These are phyloP conservation scores for Drosophila orosa DNA, from an alignment of 1,140 invertebrate genomes.

Conservation along the genomic window DNA sequence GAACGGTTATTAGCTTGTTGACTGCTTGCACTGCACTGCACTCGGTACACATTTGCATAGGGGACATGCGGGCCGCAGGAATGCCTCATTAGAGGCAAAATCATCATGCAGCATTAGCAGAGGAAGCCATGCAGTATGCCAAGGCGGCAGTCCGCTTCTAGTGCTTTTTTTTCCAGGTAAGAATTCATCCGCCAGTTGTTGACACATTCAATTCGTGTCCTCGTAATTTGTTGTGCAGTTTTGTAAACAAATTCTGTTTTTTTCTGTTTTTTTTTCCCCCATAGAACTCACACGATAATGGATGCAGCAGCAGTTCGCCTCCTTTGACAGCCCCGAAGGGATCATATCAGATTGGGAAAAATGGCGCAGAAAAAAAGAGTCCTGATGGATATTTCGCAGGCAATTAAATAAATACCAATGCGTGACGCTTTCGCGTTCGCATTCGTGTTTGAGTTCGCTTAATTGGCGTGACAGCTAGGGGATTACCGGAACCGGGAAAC, in stretches of 20 bases:
- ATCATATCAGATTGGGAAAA: neutral
- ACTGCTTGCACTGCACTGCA: constrained; percentile 5
- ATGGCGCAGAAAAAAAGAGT: neutral
- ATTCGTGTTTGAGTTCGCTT: neutral
- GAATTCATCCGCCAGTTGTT: neutral
- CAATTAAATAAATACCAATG: constrained; percentile 1
- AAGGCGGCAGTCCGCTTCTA: neutral
- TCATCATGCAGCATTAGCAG: neutral
- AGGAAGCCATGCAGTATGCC: too few relatives aligned
- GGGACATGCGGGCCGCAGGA: neutral
- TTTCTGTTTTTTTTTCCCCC: too few relatives aligned
- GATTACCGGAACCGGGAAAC: neutral
- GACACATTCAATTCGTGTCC: neutral
- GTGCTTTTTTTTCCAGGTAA: neutral
- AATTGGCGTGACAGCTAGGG: constrained; percentile 1
- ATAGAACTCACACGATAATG: neutral
- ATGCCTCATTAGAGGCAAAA: neutral
- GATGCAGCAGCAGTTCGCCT: neutral
- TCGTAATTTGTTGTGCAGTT: neutral
- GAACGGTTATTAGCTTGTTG: constrained; percentile 6
- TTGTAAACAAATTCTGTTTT: neutral
- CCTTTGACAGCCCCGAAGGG: constrained; percentile 1
- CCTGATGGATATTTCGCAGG: constrained; percentile 7
- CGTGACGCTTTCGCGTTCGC: neutral
- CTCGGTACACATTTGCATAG: neutral